Evolutionary conservation across 2,888 invertebrate species (phyloP), one percentile per base, ranked within the genome.

Genomic region (Pammene aurita): DNA sequence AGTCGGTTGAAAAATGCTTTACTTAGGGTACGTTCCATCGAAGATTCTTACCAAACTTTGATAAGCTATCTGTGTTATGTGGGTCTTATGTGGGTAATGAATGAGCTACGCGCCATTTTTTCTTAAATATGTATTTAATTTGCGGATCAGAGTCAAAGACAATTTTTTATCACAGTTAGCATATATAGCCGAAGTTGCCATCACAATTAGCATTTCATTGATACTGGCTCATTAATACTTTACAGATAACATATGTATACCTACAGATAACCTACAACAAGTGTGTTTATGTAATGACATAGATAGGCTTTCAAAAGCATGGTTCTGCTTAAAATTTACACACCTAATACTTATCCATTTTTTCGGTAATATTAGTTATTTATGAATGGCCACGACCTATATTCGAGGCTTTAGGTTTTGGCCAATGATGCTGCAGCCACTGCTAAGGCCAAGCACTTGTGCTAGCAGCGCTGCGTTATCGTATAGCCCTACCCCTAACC

Each of bases 281-380:
- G 16, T 44, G 62, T 72, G 70, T 71, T 72, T 71, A 75, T 72
- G 70, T 77, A 76, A 76, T 76, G 73, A 72, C 78, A 77, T 78
- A 82, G 78, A 58, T 58, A 84, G 86, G 86, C 82, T 86, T 86
- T 86, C 86, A 72, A 65, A 73, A 70, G 38, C 46, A 18, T 54
- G 68, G 35, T 44, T 52, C 35, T n/a, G 14, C 50, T 50, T 35
- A 48, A 73, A 71, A 72, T 76, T 9, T 42, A 9, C 0, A 6
- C 0, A 18, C 2, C 9, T n/a, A n/a, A n/a, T n/a, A 18, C 26
- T n/a, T 77, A 77, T 74, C 80, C 78, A 81, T 81, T 79, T 82
- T 78, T 81, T 79, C 84, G 84, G 81, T 83, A 84, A 85, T 81
- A 79, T 77, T 14, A 9, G 16, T 26, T 42, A 9, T 58, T 44